A percentile compares a stretch with the other conserved stretches of the same genome.
Conservation (phyloP, 2,797 vertebrate species). For the Acanthiza pusilla region DNA sequence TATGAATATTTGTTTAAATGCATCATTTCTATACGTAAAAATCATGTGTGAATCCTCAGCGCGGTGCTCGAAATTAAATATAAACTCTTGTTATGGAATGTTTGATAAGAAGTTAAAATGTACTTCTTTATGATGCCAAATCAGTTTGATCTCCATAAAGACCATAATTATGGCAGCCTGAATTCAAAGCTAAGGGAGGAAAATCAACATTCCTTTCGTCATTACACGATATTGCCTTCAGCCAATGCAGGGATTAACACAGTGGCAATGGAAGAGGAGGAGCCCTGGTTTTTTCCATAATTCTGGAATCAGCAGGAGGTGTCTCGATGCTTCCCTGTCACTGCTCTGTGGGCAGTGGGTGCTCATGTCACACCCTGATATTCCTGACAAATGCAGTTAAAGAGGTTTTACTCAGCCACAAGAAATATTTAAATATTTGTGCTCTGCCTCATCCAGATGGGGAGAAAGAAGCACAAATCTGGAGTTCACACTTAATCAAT, state of each 20-base stretch:
- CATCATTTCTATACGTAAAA: background rate
- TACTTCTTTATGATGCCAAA: background rate
- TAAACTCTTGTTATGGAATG: background rate
- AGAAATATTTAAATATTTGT: background rate
- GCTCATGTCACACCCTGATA: background rate
- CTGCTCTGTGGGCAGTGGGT: background rate
- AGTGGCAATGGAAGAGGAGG: background rate
- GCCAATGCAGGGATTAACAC: constrained; percentile 5
- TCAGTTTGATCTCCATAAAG: constrained; percentile 47
- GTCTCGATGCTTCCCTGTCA: background rate
- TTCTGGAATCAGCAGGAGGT: background rate
- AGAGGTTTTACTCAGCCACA: background rate
- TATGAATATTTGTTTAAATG: background rate
- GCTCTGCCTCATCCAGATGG: background rate
- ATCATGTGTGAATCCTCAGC: background rate
- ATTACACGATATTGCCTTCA: constrained; percentile 42
- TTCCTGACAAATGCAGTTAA: background rate
- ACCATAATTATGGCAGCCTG: constrained; percentile 33
- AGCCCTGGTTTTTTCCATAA: background rate
- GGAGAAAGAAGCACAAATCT: background rate
- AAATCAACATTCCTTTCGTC: constrained; percentile 21
- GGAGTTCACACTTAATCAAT: background rate
- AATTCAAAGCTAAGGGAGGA: constrained; percentile 28
- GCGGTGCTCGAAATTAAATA: background rate
- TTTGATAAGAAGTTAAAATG: background rate